A percentile compares a stretch with the other conserved stretches of the same genome.
Evolutionary conservation across 2,797 vertebrate genomes (phyloP).

Genomic region (Amniataba percoides): DNA sequence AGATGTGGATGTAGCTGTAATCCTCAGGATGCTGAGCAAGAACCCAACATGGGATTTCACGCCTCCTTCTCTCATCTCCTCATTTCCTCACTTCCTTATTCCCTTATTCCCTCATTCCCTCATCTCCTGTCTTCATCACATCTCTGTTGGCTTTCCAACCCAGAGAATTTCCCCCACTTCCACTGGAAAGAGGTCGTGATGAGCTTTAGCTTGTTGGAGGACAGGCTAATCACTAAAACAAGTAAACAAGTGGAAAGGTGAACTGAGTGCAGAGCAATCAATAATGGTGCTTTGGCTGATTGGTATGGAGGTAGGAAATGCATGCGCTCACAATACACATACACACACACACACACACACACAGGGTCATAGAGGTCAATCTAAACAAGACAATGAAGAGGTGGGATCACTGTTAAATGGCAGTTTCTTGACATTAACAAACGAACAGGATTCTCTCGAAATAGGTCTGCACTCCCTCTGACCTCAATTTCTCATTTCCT

Average conservation of each 20-base stretch:
- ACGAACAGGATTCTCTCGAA: slow-evolving; percentile 62
- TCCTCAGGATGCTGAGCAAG: slow-evolving; percentile 61
- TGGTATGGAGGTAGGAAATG: slow-evolving; percentile 30
- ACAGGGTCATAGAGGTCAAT: slow-evolving; percentile 48
- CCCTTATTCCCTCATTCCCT: slow-evolving; percentile 35
- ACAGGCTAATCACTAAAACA: slow-evolving; percentile 66
- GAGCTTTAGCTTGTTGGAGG: slow-evolving; percentile 34
- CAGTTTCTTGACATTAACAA: slow-evolving; percentile 65
- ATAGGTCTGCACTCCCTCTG: slow-evolving; percentile 58
- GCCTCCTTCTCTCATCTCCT: slow-evolving; percentile 45
- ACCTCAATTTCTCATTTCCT: slow-evolving; percentile 65
- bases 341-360: slow-evolving; percentile 6
- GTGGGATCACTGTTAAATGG: slow-evolving; percentile 57
- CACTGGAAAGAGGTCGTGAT: slow-evolving; percentile 37
- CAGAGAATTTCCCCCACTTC: slow-evolving; percentile 29
- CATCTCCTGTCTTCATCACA: slow-evolving; percentile 36
- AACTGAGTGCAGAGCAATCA: slow-evolving; percentile 62
- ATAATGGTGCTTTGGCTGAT: slow-evolving; percentile 54
- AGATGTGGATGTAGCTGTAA: slow-evolving; percentile 56
- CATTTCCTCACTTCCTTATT: slow-evolving; percentile 25
- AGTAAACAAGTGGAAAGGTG: slow-evolving; percentile 76
- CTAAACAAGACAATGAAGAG: slow-evolving; percentile 56
- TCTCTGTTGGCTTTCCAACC: slow-evolving; percentile 35
- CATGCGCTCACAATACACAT: background rate
- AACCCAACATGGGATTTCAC: slow-evolving; percentile 68